These are phyloP conservation scores for Drosophila niveifrons DNA, from an alignment of 2,888 invertebrate genomes.

Conservation along the genomic window DNA sequence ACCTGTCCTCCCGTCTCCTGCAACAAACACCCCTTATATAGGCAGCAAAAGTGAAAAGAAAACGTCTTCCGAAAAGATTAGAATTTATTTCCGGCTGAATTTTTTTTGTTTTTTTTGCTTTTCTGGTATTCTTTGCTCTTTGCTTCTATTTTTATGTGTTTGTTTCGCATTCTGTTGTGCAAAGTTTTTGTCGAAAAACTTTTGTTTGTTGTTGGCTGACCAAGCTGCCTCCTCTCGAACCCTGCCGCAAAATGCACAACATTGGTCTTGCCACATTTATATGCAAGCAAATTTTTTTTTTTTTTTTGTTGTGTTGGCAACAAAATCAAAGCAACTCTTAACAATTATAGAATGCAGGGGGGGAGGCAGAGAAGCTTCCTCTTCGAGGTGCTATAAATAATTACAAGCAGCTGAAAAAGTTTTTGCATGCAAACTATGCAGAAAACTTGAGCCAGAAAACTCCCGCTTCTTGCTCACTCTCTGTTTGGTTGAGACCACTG, in stretches of 20 bases:
- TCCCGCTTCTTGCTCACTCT: slow-evolving; percentile 9
- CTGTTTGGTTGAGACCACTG: slow-evolving; percentile 17
- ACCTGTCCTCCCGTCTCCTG: slow-evolving; percentile 48
- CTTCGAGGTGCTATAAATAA: slow-evolving; percentile 73
- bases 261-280: slow-evolving; percentile 39
- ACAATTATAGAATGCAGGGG: slow-evolving; percentile 44
- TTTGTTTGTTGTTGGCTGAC: slow-evolving; percentile 44
- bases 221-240: slow-evolving; percentile 20
- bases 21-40: background rate
- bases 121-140: slow-evolving; percentile 18
- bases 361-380: slow-evolving; percentile 19
- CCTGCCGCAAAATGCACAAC: slow-evolving; percentile 35
- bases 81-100: slow-evolving; percentile 55
- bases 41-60: slow-evolving; percentile 26
- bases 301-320: background rate
- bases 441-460: slow-evolving; percentile 40
- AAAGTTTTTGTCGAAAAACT: slow-evolving; percentile 44
- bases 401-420: slow-evolving; percentile 69
- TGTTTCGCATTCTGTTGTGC: slow-evolving; percentile 38
- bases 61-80: slow-evolving; percentile 53
- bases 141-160: slow-evolving; percentile 16
- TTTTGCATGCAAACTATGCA: slow-evolving; percentile 58
- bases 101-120: slow-evolving; percentile 31
- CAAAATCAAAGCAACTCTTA: slow-evolving; percentile 50
- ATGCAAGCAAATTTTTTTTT: slow-evolving; percentile 17